phyloP scores from a whole-genome alignment of 2,888 invertebrate species.

The Ochropleura plecta region DNA sequence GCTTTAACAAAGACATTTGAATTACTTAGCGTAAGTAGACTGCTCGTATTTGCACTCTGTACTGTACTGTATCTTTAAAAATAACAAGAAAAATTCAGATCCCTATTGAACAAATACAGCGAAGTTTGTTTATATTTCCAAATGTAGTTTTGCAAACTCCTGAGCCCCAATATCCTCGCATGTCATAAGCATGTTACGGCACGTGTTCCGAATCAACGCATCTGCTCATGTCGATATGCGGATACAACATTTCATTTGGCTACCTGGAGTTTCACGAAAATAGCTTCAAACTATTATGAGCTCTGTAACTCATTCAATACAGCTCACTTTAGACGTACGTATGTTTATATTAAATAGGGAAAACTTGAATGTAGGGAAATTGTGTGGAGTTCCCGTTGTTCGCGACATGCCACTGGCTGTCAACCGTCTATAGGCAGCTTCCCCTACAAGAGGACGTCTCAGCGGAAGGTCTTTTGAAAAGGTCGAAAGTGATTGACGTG shows the following conservation, averaged over 20 bases:
- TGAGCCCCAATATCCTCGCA: slow-evolving; percentile 52
- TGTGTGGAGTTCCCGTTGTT: slow-evolving; percentile 60
- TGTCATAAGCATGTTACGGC: slow-evolving; percentile 59
- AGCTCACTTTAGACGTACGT: slow-evolving; percentile 36
- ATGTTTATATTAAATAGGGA: slow-evolving; percentile 49
- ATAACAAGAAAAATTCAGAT: not conserved
- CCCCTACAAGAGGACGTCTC: slow-evolving; percentile 65
- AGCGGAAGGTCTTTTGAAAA: slow-evolving; percentile 68
- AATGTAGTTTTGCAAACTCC: slow-evolving; percentile 24
- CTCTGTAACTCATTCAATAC: slow-evolving; percentile 46
- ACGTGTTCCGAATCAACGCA: slow-evolving; percentile 63
- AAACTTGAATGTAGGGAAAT: slow-evolving; percentile 67
- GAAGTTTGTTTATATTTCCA: slow-evolving; percentile 17
- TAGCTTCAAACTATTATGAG: slow-evolving; percentile 44
- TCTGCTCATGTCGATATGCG: slow-evolving; percentile 62
- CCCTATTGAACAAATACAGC: slow-evolving; percentile 8
- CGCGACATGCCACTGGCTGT: slow-evolving; percentile 52
- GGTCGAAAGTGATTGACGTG: slow-evolving; percentile 64
- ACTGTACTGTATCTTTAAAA: not conserved
- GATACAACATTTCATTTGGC: slow-evolving; percentile 54
- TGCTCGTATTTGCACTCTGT: slow-evolving; percentile 10
- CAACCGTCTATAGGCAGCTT: slow-evolving; percentile 72
- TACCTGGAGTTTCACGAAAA: slow-evolving; percentile 44
- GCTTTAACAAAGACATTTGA: slow-evolving; percentile 30
- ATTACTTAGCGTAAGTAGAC: slow-evolving; percentile 39